Percentiles rank a stretch among this genome's conserved stretches.
phyloP scores from a whole-genome alignment of 2,888 invertebrate genomes.

The Frankliniella intonsa region DNA sequence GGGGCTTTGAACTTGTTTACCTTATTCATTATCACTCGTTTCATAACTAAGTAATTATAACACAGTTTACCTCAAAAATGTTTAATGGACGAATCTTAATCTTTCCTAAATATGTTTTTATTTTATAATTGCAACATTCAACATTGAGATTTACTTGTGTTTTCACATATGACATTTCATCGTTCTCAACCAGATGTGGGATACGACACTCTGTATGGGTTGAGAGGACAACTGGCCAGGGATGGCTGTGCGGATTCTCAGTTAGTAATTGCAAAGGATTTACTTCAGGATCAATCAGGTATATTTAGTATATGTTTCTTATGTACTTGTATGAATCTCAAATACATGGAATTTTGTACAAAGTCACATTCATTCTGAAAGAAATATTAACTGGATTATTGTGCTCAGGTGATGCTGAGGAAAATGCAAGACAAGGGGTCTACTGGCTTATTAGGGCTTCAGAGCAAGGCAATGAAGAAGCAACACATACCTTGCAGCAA shows the following conservation, averaged over 20 bases:
- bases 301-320: constrained; percentile 40
- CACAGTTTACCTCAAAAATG: too few species aligned
- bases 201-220: constrained; percentile 9
- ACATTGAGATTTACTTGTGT: neutral
- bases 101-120: too few species aligned
- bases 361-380: constrained; percentile 9
- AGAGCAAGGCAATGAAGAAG: constrained; percentile 84
- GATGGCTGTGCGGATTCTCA: constrained; percentile 88
- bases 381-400: constrained; percentile 27
- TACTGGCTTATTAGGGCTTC: constrained; percentile 92
- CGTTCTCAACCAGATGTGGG: neutral
- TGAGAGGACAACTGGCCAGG: constrained; percentile 66
- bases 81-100: too few species aligned
- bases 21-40: too few species aligned
- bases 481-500: constrained; percentile 70
- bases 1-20: too few species aligned
- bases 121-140: too few species aligned
- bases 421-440: constrained; percentile 75
- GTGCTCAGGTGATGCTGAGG: constrained; percentile 60
- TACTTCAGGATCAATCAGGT: constrained; percentile 76
- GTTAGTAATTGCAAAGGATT: constrained; percentile 76
- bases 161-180: neutral
- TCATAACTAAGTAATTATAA: too few species aligned
- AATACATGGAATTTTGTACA: neutral
- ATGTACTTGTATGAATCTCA: neutral